Base-by-base conservation (phyloP, 2,797 vertebrate genomes). In the Hydrolagus colliei region DNA sequence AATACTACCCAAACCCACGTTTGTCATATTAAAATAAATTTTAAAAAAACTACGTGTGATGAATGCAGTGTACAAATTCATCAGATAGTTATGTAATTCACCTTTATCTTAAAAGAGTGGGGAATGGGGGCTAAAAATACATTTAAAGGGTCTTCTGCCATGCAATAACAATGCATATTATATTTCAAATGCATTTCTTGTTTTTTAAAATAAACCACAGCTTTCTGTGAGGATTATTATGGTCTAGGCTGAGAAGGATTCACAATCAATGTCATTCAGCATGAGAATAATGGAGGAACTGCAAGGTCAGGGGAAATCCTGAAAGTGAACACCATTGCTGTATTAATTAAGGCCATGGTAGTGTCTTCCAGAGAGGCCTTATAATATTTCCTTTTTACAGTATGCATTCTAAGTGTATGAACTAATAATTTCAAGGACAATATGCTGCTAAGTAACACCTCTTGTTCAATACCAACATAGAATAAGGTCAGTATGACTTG, bases 291-390 rank as follows among this genome's bases (percentile, higher is more conserved):
- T n/a, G 79, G 27, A 84, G 65, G 79, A 27, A 35, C 52, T 84
- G n/a, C 65, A 67, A 67, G 62, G 78, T 82, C 78, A 82, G 65
- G 18, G 18, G 41, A 35, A 35, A 67, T n/a, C 79, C 79, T 77
- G 75, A 77, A 77, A 77, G 61, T 61, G 10, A 59, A 10, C 41
- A 52, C 41, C 75, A 12, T 11, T 9, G 18, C 52, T 77, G 52
- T n/a, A 14, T n/a, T 77, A 59, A 77, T 61, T 10, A 10, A 16
- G 9, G 75, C 20, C 16, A 4, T 77, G 41, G 61, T 18, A 61
- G 41, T 61, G n/a, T 77, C 41, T 77, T 61, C 41, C 41, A 52
- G 41, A 52, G 41, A 52, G 41, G 41, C 41, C 41, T 52, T 6
- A 52, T 3, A 52, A 52, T 52, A 52, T 6, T 52, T 52, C 41